Evolutionary conservation across 2,113 vertebrate species (phyloP), one percentile per base, ranked within the genome.

Genomic region (Pantherophis guttatus): DNA sequence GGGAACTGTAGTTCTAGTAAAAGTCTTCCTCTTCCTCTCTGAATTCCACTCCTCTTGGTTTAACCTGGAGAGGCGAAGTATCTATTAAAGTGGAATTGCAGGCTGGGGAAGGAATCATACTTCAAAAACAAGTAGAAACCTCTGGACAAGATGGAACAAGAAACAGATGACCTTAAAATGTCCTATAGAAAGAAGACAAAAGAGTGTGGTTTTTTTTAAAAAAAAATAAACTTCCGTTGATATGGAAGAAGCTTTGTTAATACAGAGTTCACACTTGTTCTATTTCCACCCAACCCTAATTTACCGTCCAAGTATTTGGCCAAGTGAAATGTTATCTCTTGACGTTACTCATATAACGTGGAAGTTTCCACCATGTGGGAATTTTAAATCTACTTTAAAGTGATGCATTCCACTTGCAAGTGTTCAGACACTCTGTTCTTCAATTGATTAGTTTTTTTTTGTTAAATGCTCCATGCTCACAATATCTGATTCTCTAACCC

Each of bases 391-490:
- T 54, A 17, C 12, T 57, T 33, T 8, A 85, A 81, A 85, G 48
- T 65, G 57, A 48, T 62, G 75, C 3, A 23, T 89, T 26, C 1
- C 19, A 59, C 10, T 15, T 33, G 29, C 53, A 44, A 87, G 29
- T 53, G 59, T 85, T 21, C 65, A 89, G 90, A 91, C 85, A 13
- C 5, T 53, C 52, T 58, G 75, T 57, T 33, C 93, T 24, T 0
- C 5, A 44, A 58, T 17, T 9, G 62, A 0, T 0, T 0, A 1
- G 5, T 1, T 44, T 44, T 44, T 81, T 81, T 92, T 62, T 90
- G 91, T 54, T 10, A 89, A 95, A 97, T 96, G 50, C 24, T 81
- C 13, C 95, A 97, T 97, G 96, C 97, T 95, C 91, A 0, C 48
- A 3, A 90, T 62, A 54, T 62, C 93, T 33, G 1, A 88, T 21